Percentiles rank a stretch among this genome's conserved stretches.
Evolutionary conservation across 2,888 invertebrate genomes (phyloP).

Genomic region (Myopa tessellatipennis): DNA sequence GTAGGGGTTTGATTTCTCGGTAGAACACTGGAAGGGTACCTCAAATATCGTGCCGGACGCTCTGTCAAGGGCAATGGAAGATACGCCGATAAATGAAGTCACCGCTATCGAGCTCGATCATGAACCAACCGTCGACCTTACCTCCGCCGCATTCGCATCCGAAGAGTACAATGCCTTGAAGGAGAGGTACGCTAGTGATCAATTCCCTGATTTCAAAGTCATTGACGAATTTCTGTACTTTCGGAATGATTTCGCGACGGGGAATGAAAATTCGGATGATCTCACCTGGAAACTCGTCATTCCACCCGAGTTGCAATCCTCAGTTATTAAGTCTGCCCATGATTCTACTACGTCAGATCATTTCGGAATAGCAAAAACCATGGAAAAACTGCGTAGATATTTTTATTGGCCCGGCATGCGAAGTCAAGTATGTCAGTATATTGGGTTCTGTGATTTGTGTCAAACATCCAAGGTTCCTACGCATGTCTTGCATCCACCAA

Average conservation of each 20-base stretch:
- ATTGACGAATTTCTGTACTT: slow-evolving; percentile 10
- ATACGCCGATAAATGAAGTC: too few relatives aligned
- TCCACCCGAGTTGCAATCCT: background rate
- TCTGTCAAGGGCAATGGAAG: slow-evolving; percentile 2
- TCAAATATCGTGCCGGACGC: slow-evolving; percentile 29
- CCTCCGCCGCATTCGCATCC: background rate
- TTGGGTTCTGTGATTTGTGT: background rate
- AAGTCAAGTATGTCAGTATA: background rate
- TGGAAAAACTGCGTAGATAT: slow-evolving; percentile 31
- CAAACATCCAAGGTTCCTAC: slow-evolving; percentile 29
- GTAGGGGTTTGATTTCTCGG: slow-evolving; percentile 7
- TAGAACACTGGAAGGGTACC: slow-evolving; percentile 23
- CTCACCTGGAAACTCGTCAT: slow-evolving; percentile 27
- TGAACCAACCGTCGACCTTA: too few relatives aligned
- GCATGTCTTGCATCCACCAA: too few relatives aligned
- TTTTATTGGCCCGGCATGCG: slow-evolving; percentile 36
- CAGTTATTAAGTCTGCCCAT: slow-evolving; percentile 18
- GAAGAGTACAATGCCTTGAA: slow-evolving; percentile 20
- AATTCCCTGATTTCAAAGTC: background rate
- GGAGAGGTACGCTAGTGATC: background rate
- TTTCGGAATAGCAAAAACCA: background rate
- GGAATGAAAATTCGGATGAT: background rate
- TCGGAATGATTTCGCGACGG: slow-evolving; percentile 15
- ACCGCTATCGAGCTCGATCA: too few relatives aligned
- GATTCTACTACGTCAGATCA: background rate